Evolutionary conservation across 64 coral and sea anemone genomes (phyloP), one percentile per base, ranked within the genome.

Genomic region (Montipora efflorescens): DNA sequence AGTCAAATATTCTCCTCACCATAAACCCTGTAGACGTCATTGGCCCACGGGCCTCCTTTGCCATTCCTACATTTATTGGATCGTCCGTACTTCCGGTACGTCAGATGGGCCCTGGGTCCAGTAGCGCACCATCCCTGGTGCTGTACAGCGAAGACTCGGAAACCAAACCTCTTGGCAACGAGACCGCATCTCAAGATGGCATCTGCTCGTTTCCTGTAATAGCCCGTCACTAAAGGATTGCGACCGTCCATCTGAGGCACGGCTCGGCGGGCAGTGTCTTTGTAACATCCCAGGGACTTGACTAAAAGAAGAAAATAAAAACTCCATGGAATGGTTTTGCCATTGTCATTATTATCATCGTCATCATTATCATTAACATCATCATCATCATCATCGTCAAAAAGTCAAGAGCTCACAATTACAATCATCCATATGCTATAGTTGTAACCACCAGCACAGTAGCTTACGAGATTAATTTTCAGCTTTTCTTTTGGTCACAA

Each of bases 21-120:
- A 57, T 57, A 57, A 57, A 57, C 53, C 11, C 53, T 57, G 89
- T 93, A 93, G 6, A 93, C 91, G 16, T 93, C 83, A 45, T 93
- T 93, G 6, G 82, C 91, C 91, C 91, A 93, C 7, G 83, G 83
- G 9, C 91, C 91, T 79, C 91, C 91, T 77, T 88, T 87, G 55
- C 83, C 72, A 15, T 88, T 77, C 16, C 59, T 66, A 79, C 91
- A 93, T 78, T 25, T 36, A 76, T 88, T 88, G 14, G 28, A 79
- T 18, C 73, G 91, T 93, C 91, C 91, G 53, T 93, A 93, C 23
- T 71, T 78, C 19, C 77, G 45, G 83, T 93, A 93, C 1, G 82
- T 88, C 57, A 74, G 2, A 6, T 62, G 55, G 16, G 73, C 91
- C 47, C 82, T 86, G 1, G 82, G 82, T 49, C 82, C 59, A 52